phyloP scores from a whole-genome alignment of 1,140 invertebrate species.

The Conus betulinus region DNA sequence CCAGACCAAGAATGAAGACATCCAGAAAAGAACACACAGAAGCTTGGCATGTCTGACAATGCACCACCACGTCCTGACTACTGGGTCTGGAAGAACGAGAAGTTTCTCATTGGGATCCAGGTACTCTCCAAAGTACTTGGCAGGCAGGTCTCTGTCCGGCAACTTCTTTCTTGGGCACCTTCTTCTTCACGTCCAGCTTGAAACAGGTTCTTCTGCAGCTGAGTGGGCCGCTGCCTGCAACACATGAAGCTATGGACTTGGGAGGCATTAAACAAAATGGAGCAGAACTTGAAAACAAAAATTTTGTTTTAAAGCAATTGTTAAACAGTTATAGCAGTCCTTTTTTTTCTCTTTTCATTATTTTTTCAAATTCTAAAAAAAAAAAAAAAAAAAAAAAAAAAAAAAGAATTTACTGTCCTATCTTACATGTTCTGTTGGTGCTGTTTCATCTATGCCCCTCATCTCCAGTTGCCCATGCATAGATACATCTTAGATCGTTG shows the following conservation, averaged over 20 bases:
- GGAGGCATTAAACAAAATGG: background rate
- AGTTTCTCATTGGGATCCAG: constrained; percentile 60
- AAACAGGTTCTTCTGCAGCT: constrained; percentile 53
- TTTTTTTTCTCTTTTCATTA: too few relatives aligned
- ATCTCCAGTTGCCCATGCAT: too few relatives aligned
- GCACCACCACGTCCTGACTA: background rate
- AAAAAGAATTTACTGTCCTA: too few relatives aligned
- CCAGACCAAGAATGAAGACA: too few relatives aligned
- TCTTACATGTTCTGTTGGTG: too few relatives aligned
- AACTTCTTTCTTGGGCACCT: constrained; percentile 39
- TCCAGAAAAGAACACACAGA: too few relatives aligned
- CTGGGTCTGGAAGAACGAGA: constrained; percentile 44
- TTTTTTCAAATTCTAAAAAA: too few relatives aligned
- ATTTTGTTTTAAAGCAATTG: background rate
- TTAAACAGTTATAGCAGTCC: too few relatives aligned
- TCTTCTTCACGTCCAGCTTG: constrained; percentile 40
- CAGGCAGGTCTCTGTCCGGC: constrained; percentile 54
- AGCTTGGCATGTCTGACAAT: too few relatives aligned
- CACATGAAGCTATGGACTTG: constrained; percentile 12
- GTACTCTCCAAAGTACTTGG: constrained; percentile 64
- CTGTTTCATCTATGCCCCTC: too few relatives aligned
- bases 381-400: too few relatives aligned
- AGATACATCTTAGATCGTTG: too few relatives aligned
- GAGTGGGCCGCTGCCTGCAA: constrained; percentile 48
- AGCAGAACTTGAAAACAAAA: background rate